Evolutionary conservation across 92 coral and sea anemone genomes (phyloP).

Genomic region (Bergia sp.): DNA sequence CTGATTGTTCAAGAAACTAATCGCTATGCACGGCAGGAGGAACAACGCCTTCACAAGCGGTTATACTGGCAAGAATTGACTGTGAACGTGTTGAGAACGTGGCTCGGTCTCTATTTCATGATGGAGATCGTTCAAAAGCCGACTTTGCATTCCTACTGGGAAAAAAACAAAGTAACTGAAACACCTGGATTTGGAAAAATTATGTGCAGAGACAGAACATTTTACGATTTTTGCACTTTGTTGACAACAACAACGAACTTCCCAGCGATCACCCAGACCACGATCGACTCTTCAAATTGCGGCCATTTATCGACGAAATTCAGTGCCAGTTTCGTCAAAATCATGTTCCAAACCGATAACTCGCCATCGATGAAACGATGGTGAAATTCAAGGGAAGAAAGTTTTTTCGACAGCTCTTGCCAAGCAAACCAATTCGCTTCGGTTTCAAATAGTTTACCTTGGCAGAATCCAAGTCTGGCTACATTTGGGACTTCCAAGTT

Average conservation of each 20-base stretch:
- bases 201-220: slow-evolving; percentile 46
- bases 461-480: slow-evolving; percentile 52
- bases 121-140: slow-evolving; percentile 53
- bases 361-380: slow-evolving; percentile 53
- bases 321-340: background rate
- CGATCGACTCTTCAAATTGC: slow-evolving; percentile 45
- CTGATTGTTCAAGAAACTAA: slow-evolving; percentile 55
- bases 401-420: slow-evolving; percentile 41
- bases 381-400: slow-evolving; percentile 48
- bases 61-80: slow-evolving; percentile 54
- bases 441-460: slow-evolving; percentile 52
- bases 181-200: slow-evolving; percentile 39
- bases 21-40: slow-evolving; percentile 45
- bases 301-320: background rate
- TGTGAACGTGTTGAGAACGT: slow-evolving; percentile 47
- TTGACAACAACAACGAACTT: background rate
- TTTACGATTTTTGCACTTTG: slow-evolving; percentile 46
- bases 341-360: slow-evolving; percentile 29
- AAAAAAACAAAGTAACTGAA: slow-evolving; percentile 21
- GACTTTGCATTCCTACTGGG: slow-evolving; percentile 52
- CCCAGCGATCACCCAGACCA: slow-evolving; percentile 28
- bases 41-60: slow-evolving; percentile 42
- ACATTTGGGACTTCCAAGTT: slow-evolving; percentile 41
- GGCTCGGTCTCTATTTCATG: slow-evolving; percentile 48
- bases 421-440: slow-evolving; percentile 48